These are phyloP conservation scores for Latrodectus hesperus DNA, from an alignment of 2,888 invertebrate species.

Conservation along the genomic window DNA sequence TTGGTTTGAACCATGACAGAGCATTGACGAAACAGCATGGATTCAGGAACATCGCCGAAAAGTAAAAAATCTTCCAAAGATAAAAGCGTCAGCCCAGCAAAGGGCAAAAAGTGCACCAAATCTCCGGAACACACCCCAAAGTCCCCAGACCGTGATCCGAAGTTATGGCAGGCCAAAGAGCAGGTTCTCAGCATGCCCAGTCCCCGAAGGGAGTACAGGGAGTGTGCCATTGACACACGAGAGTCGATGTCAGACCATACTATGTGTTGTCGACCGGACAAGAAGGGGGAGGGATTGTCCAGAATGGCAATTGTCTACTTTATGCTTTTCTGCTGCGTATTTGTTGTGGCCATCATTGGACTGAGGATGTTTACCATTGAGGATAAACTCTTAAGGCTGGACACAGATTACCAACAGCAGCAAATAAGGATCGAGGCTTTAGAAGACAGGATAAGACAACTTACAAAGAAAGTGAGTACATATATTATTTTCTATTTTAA, in stretches of 20 bases:
- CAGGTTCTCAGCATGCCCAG: conserved; percentile 60
- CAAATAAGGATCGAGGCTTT: conserved; percentile 58
- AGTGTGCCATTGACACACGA: background rate
- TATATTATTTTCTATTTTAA: background rate
- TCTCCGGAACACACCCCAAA: conserved; percentile 9
- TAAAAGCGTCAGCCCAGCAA: conserved; percentile 6
- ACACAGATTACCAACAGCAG: conserved; percentile 61
- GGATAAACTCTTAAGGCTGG: conserved; percentile 60
- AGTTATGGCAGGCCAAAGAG: conserved; percentile 56
- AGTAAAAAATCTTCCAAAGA: conserved; percentile 31
- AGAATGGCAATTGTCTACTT: conserved; percentile 55
- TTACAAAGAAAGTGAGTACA: conserved; percentile 38
- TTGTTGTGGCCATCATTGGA: conserved; percentile 59
- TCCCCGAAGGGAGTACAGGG: conserved; percentile 53
- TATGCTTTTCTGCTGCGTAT: conserved; percentile 51
- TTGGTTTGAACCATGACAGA: no score
- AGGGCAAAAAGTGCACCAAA: background rate
- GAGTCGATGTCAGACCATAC: background rate
- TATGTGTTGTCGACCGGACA: conserved; percentile 19
- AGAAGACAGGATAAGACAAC: conserved; percentile 30
- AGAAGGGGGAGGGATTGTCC: conserved; percentile 49
- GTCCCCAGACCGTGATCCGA: conserved; percentile 47
- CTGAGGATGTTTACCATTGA: conserved; percentile 59
- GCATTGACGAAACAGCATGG: conserved; percentile 4
- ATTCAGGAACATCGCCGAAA: conserved; percentile 18